These are phyloP conservation scores for Drosophila rufa DNA, from an alignment of 1,140 invertebrate genomes.

Conservation along the genomic window DNA sequence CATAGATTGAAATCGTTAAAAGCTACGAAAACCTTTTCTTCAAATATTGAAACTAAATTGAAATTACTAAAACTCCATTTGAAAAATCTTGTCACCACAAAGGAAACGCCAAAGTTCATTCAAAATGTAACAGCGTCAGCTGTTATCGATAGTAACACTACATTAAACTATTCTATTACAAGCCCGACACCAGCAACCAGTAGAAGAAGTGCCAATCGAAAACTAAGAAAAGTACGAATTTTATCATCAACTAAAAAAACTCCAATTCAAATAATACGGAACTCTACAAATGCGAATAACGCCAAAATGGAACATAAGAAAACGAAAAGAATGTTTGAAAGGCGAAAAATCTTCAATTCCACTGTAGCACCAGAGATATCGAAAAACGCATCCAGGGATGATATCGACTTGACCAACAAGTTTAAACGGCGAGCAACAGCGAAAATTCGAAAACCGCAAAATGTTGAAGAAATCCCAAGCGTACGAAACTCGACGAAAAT, in stretches of 20 bases:
- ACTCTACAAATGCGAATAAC: conserved; percentile 14
- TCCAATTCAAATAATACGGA: conserved; percentile 10
- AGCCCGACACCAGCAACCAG: not conserved
- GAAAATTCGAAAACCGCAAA: conserved; percentile 7
- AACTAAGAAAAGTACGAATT: conserved; percentile 33
- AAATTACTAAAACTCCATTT: conserved; percentile 39
- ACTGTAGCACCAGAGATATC: conserved; percentile 7
- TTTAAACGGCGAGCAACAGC: conserved; percentile 27
- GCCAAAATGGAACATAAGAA: conserved; percentile 33
- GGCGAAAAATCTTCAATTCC: conserved; percentile 27
- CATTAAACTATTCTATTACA: conserved; percentile 1
- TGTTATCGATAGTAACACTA: conserved; percentile 11
- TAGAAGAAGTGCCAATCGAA: conserved; percentile 24
- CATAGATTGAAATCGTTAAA: conserved; percentile 27
- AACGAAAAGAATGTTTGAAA: conserved; percentile 37
- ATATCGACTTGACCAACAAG: conserved; percentile 8
- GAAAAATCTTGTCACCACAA: conserved; percentile 40
- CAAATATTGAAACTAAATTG: conserved; percentile 33
- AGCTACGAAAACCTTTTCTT: conserved; percentile 18
- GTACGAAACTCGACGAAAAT: conserved; percentile 24
- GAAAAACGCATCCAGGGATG: conserved; percentile 14
- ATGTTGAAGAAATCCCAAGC: not conserved
- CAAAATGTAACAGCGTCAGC: conserved; percentile 19
- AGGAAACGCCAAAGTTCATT: conserved; percentile 23
- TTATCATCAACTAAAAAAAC: conserved; percentile 42